Conservation (phyloP, 2,888 invertebrate species). For the Eurytoma californica region DNA sequence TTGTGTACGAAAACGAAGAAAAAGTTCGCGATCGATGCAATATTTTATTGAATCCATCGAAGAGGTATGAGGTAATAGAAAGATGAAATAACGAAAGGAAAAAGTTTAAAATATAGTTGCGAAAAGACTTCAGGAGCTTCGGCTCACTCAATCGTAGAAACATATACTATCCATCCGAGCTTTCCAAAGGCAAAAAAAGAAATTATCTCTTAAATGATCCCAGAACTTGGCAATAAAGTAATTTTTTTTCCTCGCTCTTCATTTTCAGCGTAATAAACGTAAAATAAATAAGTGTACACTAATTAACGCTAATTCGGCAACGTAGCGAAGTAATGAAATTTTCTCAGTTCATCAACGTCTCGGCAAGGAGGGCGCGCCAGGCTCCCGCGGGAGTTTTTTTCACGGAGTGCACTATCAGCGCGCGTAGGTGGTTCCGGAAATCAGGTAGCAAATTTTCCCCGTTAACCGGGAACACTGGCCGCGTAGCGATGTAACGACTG, state of each 20-base stretch:
- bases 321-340: too few relatives aligned
- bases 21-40: neutral
- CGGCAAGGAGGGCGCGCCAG: too few relatives aligned
- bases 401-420: neutral
- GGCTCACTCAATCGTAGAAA: neutral
- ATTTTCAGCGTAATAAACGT: too few relatives aligned
- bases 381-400: neutral
- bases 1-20: neutral
- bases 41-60: conserved; percentile 1
- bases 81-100: neutral
- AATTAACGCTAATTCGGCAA: too few relatives aligned
- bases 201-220: too few relatives aligned
- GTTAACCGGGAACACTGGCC: neutral
- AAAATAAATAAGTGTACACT: too few relatives aligned
- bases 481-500: neutral
- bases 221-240: too few relatives aligned
- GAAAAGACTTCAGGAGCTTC: neutral
- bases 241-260: too few relatives aligned
- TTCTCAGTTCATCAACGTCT: too few relatives aligned
- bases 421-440: neutral
- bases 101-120: conserved; percentile 3
- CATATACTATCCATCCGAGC: too few relatives aligned
- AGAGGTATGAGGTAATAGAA: neutral
- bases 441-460: neutral
- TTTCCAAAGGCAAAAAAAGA: too few relatives aligned